Evolutionary conservation across 2,113 vertebrate genomes (phyloP).

Genomic region (Pygoscelis antarcticus): DNA sequence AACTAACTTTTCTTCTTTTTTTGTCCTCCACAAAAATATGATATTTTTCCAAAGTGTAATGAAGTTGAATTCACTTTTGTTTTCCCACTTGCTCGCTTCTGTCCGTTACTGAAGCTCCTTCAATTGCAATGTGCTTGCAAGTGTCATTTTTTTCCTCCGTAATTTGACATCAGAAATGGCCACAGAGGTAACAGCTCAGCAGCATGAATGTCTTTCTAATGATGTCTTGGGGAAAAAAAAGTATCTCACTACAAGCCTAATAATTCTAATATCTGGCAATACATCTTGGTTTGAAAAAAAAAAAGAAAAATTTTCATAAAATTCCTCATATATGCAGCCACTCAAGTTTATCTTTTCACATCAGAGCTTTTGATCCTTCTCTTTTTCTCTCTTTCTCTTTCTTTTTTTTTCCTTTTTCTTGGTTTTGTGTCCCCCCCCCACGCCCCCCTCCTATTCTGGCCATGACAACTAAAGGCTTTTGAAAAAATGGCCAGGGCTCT

Average conservation of each 20-base stretch:
- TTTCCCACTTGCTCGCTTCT: constrained; percentile 31
- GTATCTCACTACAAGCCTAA: neutral
- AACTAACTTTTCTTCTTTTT: constrained; percentile 33
- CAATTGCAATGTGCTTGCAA: neutral
- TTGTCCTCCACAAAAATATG: neutral
- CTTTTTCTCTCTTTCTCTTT: neutral
- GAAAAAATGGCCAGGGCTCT: constrained; percentile 70
- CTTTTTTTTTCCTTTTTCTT: neutral
- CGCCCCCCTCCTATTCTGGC: neutral
- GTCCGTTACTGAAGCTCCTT: constrained; percentile 19
- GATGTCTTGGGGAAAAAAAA: constrained; percentile 29
- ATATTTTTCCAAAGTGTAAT: constrained; percentile 32
- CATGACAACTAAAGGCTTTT: constrained; percentile 72
- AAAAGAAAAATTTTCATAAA: constrained; percentile 7
- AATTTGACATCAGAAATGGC: constrained; percentile 70
- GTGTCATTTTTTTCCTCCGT: constrained; percentile 55
- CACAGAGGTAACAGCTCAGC: constrained; percentile 59
- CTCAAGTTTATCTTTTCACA: constrained; percentile 42
- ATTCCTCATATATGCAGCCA: neutral
- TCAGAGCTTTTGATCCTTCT: neutral
- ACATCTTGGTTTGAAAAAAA: neutral
- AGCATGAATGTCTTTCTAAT: constrained; percentile 63
- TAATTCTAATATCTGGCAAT: constrained; percentile 52
- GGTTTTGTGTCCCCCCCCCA: too few species aligned
- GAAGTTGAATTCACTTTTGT: constrained; percentile 64